Percentiles rank a stretch among this genome's conserved stretches.
These are phyloP conservation scores for Plodia interpunctella DNA, from an alignment of 1,140 invertebrate species.

Conservation along the genomic window DNA sequence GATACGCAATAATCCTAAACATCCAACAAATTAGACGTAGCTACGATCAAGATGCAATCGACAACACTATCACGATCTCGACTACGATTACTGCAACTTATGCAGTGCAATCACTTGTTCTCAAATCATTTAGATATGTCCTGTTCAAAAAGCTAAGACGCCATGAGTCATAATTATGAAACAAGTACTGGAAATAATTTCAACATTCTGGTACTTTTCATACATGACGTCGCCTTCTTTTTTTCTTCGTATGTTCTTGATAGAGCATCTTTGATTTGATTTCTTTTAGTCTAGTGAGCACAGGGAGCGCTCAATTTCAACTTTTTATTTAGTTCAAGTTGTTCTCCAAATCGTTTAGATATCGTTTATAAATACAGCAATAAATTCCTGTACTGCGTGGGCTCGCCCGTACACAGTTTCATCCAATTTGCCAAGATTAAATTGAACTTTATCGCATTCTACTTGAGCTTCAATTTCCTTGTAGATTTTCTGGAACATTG, in stretches of 20 bases:
- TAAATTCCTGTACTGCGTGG: constrained; percentile 26
- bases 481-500: not conserved
- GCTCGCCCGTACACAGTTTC: constrained; percentile 23
- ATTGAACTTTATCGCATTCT: not conserved
- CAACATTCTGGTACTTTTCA: too few species aligned
- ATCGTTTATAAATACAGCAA: constrained; percentile 22
- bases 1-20: not conserved
- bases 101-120: constrained; percentile 9
- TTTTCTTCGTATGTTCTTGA: too few species aligned
- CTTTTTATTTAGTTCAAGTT: not conserved
- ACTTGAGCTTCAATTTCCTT: not conserved
- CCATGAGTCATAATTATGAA: too few species aligned
- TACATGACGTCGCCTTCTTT: too few species aligned
- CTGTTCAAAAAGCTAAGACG: not conserved
- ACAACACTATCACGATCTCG: not conserved
- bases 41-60: not conserved
- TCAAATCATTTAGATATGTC: constrained; percentile 11
- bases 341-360: constrained; percentile 14
- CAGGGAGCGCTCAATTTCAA: not conserved
- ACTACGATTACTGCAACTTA: constrained; percentile 1
- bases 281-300: too few species aligned
- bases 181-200: too few species aligned
- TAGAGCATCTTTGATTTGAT: too few species aligned
- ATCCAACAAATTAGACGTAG: constrained; percentile 5
- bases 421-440: constrained; percentile 12